These are phyloP conservation scores for Protobothrops mucrosquamatus DNA, from an alignment of 2,113 vertebrate genomes.

Conservation along the genomic window DNA sequence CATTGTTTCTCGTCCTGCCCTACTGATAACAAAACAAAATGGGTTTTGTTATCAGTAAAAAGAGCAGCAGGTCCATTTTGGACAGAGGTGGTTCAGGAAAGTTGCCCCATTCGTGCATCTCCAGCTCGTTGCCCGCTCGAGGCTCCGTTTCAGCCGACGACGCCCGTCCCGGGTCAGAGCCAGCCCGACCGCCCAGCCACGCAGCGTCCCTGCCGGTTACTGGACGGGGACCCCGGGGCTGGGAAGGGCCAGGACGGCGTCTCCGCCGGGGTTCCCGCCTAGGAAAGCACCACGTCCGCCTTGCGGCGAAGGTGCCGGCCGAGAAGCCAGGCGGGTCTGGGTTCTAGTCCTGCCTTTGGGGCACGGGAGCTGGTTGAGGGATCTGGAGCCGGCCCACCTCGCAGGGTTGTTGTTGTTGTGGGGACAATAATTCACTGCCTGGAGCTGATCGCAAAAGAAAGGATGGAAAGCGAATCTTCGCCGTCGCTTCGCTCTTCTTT, in stretches of 20 bases:
- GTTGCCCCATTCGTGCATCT: no score
- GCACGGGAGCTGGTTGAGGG: not conserved
- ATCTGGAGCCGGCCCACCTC: no score
- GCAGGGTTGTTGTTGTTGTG: no score
- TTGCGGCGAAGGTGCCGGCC: not conserved
- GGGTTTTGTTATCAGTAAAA: not conserved
- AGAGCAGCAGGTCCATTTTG: not conserved
- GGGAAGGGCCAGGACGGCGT: no score
- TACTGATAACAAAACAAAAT: not conserved
- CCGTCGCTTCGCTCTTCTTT: not conserved
- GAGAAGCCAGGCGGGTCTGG: not conserved
- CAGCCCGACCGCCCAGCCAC: not conserved
- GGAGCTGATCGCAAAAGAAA: not conserved
- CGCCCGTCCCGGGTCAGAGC: not conserved
- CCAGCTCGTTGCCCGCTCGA: no score
- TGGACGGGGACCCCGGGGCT: no score
- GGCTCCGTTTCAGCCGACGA: not conserved
- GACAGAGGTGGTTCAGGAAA: not conserved
- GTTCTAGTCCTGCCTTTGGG: not conserved
- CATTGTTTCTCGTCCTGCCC: no score
- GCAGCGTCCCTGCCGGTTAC: not conserved
- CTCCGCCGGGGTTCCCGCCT: no score
- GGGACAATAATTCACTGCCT: not conserved
- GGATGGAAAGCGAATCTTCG: accelerated
- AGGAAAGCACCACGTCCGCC: no score